Evolutionary conservation across 2,888 invertebrate species (phyloP), one percentile per base, ranked within the genome.

Genomic region (Aphidoletes aphidimyza): DNA sequence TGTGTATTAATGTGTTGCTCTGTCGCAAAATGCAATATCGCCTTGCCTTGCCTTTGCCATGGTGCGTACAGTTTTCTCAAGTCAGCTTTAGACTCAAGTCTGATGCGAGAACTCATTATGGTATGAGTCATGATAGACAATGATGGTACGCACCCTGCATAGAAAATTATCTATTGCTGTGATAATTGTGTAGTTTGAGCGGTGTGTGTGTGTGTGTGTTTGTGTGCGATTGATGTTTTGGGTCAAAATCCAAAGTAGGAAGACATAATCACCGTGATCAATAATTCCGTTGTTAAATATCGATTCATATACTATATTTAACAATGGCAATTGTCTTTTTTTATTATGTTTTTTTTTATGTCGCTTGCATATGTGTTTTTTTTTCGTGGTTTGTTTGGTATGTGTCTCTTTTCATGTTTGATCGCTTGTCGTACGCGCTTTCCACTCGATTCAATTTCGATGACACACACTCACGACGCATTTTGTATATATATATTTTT

Each of bases 251-350:
- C 30, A 69, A n/a, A 14, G 17, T 69, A 69, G 69, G 69, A 69
- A 69, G 34, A 69, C 26, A 30, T 30, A 69, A 69, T 69, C 11
- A 14, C 9, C 34, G n/a, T 26, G n/a, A 5, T 2, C 69, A 69
- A 30, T 69, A 69, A 69, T 69, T n/a, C n/a, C 69, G 69, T 69
- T 69, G 69, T 69, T 69, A 69, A n/a, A 69, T 30, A 69, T 30
- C 30, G 34, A 69, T 69, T 69, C 34, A 69, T 30, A 69, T 69
- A 30, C n/a, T n/a, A n/a, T n/a, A n/a, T n/a, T 69, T 34, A 30
- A 69, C 14, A 30, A 69, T 69, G 69, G 30, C 34, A 69, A 30
- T 69, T 6, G 14, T n/a, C 22, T 54, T n/a, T 14, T 8, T 5
- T 39, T 39, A 11, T 54, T 54, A 22, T 3, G 3, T 5, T n/a